phyloP scores from a whole-genome alignment of 2,888 invertebrate species.

The Congeria kusceri region DNA sequence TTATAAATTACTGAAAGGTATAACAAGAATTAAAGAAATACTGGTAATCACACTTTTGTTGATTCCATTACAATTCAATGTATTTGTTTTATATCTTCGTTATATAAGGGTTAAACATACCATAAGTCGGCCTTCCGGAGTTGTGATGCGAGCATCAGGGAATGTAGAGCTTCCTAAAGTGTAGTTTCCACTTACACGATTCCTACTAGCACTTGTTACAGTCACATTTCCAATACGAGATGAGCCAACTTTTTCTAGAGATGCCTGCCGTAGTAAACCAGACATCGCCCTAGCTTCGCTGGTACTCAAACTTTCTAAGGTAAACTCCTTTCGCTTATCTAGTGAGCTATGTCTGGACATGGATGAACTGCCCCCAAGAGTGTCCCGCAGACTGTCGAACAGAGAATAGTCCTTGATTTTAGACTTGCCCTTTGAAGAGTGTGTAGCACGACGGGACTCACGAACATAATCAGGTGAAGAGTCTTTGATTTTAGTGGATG shows the following conservation, averaged over 20 bases:
- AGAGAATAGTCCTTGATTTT: constrained; percentile 64
- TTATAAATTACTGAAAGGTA: too few relatives aligned
- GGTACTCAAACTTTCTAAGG: constrained; percentile 82
- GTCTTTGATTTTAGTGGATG: constrained; percentile 71
- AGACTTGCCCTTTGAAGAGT: constrained; percentile 70
- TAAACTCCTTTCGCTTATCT: constrained; percentile 79
- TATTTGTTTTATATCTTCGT: too few relatives aligned
- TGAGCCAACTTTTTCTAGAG: constrained; percentile 83
- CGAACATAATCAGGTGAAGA: constrained; percentile 74
- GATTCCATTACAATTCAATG: too few relatives aligned
- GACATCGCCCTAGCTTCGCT: constrained; percentile 84
- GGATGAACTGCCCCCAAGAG: constrained; percentile 75
- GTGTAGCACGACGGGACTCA: constrained; percentile 69
- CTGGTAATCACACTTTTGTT: too few relatives aligned
- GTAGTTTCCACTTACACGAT: constrained; percentile 78
- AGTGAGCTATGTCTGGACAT: constrained; percentile 75
- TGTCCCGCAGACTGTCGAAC: constrained; percentile 72
- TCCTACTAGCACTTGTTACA: constrained; percentile 82
- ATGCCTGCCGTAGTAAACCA: constrained; percentile 82
- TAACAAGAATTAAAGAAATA: too few relatives aligned
- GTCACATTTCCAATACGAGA: constrained; percentile 81
- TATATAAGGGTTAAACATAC: constrained; percentile 57
- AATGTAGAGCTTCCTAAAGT: constrained; percentile 72
- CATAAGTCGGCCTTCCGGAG: constrained; percentile 81
- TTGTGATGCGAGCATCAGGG: constrained; percentile 76